phyloP scores from a whole-genome alignment of 2,113 vertebrate genomes.

The Alethe castanea region DNA sequence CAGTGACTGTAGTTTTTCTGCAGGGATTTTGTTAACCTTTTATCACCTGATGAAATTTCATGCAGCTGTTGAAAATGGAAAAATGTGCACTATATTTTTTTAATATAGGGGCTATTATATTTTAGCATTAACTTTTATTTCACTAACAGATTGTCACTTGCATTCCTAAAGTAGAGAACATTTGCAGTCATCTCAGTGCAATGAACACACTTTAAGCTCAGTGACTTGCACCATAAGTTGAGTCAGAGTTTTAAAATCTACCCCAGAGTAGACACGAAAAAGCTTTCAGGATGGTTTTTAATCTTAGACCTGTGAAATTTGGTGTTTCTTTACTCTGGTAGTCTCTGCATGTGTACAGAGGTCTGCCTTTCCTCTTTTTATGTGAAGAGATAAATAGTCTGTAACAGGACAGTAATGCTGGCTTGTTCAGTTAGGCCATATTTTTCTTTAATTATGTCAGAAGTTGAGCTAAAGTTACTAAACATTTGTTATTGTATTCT shows the following conservation, averaged over 20 bases:
- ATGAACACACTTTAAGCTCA: neutral
- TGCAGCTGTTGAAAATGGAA: neutral
- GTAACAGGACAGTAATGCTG: neutral
- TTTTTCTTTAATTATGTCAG: neutral
- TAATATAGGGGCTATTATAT: neutral
- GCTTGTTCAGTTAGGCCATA: neutral
- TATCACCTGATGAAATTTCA: neutral
- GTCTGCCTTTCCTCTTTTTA: neutral
- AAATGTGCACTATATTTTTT: neutral
- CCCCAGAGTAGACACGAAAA: neutral
- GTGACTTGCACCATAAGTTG: neutral
- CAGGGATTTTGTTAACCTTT: constrained; percentile 27
- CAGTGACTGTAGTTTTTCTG: neutral
- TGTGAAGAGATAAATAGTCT: neutral
- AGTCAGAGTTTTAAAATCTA: neutral
- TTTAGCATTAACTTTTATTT: neutral
- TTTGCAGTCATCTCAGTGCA: neutral
- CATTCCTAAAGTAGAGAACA: neutral
- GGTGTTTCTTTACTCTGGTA: neutral
- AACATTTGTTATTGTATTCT: neutral
- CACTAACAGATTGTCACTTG: neutral
- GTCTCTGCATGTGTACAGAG: neutral
- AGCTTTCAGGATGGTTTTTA: neutral
- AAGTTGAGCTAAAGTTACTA: neutral
- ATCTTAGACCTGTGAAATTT: neutral